Conservation (phyloP, 2,888 invertebrate species). For the Psylliodes chrysocephalus region DNA sequence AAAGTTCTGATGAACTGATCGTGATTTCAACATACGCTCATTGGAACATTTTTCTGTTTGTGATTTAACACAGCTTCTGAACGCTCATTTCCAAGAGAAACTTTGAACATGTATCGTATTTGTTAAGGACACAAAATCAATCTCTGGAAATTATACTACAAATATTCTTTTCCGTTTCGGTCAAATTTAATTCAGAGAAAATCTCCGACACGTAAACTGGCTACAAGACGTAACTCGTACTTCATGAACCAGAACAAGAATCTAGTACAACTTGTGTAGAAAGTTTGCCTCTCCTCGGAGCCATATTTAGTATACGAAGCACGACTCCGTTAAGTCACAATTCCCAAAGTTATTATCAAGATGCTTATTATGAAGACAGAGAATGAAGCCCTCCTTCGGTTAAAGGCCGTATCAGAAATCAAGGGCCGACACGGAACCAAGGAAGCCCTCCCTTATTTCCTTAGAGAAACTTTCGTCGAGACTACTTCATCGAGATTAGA, state of each 20-base stretch:
- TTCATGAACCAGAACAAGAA: background rate
- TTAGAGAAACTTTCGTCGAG: background rate
- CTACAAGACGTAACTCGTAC: background rate
- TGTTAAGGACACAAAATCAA: too few species aligned
- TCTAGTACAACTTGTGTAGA: background rate
- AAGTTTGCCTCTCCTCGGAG: conserved; percentile 1
- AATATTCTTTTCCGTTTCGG: too few species aligned
- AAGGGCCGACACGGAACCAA: background rate
- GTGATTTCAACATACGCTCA: too few species aligned
- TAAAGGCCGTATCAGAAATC: conserved; percentile 3
- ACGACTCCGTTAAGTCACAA: conserved; percentile 22
- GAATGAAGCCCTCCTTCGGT: conserved; percentile 6
- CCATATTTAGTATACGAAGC: conserved; percentile 9
- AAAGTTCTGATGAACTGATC: too few species aligned
- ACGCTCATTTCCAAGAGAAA: too few species aligned
- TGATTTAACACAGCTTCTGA: too few species aligned
- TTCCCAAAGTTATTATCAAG: conserved; percentile 25
- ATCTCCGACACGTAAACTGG: background rate
- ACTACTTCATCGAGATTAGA: conserved; percentile 4
- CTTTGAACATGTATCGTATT: too few species aligned
- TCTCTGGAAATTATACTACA: too few species aligned
- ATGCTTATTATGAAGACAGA: conserved; percentile 21
- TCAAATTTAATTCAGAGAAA: too few species aligned
- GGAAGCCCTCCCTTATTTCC: background rate
- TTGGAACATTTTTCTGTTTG: too few species aligned